These are phyloP conservation scores for Odontamblyopus lacepedii DNA, from an alignment of 2,797 vertebrate species.

Conservation along the genomic window DNA sequence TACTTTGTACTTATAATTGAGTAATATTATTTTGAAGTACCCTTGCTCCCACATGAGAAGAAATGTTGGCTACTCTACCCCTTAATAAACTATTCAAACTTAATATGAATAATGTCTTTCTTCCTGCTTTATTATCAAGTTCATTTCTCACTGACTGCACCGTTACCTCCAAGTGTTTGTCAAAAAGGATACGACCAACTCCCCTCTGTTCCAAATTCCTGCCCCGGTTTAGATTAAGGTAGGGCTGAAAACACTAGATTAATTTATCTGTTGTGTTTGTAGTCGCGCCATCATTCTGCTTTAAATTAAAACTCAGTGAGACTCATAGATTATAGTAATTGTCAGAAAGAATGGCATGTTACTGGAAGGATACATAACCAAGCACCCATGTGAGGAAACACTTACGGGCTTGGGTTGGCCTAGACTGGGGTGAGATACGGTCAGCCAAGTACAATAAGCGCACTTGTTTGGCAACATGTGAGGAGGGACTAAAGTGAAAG, in stretches of 20 bases:
- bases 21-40: no score
- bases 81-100: no score
- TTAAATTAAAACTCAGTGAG: not conserved
- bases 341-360: constrained; percentile 49
- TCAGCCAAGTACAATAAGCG: not conserved
- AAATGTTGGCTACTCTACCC: no score
- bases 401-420: constrained; percentile 13
- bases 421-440: not conserved
- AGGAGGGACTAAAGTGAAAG: not conserved
- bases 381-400: constrained; percentile 33
- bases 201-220: constrained; percentile 55
- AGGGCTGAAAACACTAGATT: constrained; percentile 27
- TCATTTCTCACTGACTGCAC: no score
- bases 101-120: no score
- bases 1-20: no score
- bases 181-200: constrained; percentile 55
- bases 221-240: constrained; percentile 33
- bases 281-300: not conserved
- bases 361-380: constrained; percentile 47
- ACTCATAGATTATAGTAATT: constrained; percentile 16
- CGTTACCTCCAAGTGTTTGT: constrained; percentile 11
- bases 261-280: constrained; percentile 13
- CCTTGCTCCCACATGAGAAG: no score
- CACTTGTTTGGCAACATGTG: not conserved
- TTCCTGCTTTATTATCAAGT: no score